These are phyloP conservation scores for Brachionus angularis DNA, from an alignment of 1,140 invertebrate species.

Conservation along the genomic window DNA sequence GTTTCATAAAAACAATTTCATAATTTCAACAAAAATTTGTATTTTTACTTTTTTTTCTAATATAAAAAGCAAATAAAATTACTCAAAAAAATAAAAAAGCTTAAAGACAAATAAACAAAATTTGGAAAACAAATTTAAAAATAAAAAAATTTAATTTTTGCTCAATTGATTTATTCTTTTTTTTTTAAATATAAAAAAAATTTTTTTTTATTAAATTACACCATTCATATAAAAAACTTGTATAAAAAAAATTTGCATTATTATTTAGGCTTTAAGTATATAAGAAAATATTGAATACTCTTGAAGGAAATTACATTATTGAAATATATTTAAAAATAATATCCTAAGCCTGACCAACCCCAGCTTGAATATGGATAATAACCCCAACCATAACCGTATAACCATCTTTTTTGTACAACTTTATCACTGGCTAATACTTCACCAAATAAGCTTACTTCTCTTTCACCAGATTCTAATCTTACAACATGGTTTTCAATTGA, in stretches of 20 bases:
- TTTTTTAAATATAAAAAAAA: not conserved
- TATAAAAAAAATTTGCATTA: not conserved
- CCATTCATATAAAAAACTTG: not conserved
- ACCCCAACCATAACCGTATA: slow-evolving; percentile 19
- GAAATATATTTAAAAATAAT: not conserved
- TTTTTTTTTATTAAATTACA: not conserved
- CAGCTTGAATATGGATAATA: not conserved
- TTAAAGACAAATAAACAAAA: no score
- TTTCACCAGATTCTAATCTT: not conserved
- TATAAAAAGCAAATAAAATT: no score
- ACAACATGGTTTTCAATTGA: not conserved
- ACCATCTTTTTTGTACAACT: slow-evolving; percentile 40
- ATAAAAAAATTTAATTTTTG: no score
- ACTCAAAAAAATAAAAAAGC: no score
- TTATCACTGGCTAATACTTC: slow-evolving; percentile 13
- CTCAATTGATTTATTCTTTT: no score
- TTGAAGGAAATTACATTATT: not conserved
- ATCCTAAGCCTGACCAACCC: not conserved
- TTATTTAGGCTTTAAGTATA: not conserved
- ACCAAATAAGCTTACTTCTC: not conserved
- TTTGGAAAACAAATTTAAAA: no score
- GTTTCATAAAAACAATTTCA: no score
- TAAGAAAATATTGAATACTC: not conserved
- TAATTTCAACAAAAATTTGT: no score
- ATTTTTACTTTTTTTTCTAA: no score